Evolutionary conservation across 2,888 invertebrate genomes (phyloP).

Genomic region (Syrphus vitripennis): DNA sequence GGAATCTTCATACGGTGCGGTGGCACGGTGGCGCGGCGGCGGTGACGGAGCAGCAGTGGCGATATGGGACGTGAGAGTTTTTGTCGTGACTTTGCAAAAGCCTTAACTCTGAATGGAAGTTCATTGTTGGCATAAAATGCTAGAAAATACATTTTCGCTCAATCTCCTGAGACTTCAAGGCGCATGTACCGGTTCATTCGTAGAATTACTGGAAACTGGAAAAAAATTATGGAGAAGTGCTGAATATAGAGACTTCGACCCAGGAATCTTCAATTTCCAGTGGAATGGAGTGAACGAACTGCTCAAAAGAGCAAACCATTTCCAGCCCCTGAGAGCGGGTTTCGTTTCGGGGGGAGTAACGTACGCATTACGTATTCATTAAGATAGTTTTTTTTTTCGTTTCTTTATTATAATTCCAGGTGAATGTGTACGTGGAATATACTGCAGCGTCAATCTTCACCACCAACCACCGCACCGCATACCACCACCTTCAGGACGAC

Average conservation of each 20-base stretch:
- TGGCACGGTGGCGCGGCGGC: too few species aligned
- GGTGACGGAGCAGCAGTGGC: too few species aligned
- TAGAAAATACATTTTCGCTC: not conserved
- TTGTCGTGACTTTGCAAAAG: constrained; percentile 10
- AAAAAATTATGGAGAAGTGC: constrained; percentile 53
- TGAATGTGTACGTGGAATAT: constrained; percentile 31
- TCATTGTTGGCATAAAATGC: constrained; percentile 26
- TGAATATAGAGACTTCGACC: constrained; percentile 59
- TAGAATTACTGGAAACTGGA: constrained; percentile 31
- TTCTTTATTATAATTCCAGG: constrained; percentile 25
- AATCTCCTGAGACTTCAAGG: not conserved
- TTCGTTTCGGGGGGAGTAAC: constrained; percentile 20
- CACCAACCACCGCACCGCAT: not conserved
- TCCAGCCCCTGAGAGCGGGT: not conserved
- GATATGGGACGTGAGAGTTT: not conserved
- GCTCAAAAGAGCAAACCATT: constrained; percentile 39
- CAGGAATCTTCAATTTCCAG: constrained; percentile 41
- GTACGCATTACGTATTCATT: constrained; percentile 71
- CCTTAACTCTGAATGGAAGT: constrained; percentile 37
- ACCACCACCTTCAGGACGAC: not conserved
- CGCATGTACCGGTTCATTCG: constrained; percentile 43
- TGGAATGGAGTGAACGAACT: constrained; percentile 63
- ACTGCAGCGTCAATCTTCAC: constrained; percentile 59
- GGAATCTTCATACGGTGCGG: not conserved
- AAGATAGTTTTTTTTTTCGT: constrained; percentile 12